phyloP scores from a whole-genome alignment of 1,140 invertebrate genomes.

The Zaprionus capensis region DNA sequence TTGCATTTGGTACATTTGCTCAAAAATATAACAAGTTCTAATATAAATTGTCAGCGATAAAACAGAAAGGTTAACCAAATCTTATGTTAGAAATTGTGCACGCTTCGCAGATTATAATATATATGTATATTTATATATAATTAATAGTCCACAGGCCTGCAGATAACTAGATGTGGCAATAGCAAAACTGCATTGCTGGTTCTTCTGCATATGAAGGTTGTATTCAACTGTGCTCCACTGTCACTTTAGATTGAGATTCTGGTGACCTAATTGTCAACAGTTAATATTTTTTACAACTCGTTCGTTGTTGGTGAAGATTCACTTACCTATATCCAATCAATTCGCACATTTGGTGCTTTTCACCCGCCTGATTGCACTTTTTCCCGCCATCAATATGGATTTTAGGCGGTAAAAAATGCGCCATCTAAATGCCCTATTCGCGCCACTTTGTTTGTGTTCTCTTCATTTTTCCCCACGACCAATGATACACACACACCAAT shows the following conservation, averaged over 20 bases:
- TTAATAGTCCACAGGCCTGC: neutral
- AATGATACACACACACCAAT: conserved; percentile 42
- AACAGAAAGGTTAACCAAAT: conserved; percentile 31
- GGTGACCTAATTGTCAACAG: neutral
- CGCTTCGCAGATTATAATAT: conserved; percentile 6
- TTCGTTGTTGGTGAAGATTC: neutral
- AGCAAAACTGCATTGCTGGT: neutral
- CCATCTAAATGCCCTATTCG: conserved; percentile 78
- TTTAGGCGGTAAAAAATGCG: conserved; percentile 80
- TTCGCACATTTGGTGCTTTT: conserved; percentile 28
- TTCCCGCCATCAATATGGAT: conserved; percentile 76
- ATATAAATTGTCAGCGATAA: conserved; percentile 6
- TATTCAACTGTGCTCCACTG: neutral
- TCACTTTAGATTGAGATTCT: neutral
- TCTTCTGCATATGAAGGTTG: neutral
- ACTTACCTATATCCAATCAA: conserved; percentile 58
- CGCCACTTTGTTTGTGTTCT: conserved; percentile 71
- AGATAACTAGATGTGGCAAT: neutral
- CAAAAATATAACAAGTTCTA: conserved; percentile 45
- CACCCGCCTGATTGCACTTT: conserved; percentile 70
- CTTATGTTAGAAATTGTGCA: conserved; percentile 28
- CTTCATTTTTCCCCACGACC: conserved; percentile 62
- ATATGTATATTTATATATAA: conserved; percentile 10
- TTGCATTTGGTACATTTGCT: conserved; percentile 64
- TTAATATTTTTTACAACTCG: neutral